Percentiles rank a stretch among this genome's conserved stretches.
Evolutionary conservation across 2,888 invertebrate species (phyloP).

Genomic region (Cheilosia impressa): DNA sequence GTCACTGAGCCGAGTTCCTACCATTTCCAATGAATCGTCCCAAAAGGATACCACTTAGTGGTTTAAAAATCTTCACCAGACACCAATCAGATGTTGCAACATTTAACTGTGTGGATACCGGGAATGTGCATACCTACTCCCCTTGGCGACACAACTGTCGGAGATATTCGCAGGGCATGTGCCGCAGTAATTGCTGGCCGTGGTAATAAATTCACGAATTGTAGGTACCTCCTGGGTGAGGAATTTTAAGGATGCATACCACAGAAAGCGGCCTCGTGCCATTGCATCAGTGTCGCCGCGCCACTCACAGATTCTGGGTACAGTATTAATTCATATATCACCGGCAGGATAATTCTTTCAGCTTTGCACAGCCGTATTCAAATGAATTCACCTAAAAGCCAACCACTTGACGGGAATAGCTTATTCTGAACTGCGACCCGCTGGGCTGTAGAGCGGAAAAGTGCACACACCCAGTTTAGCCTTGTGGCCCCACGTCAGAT

Average conservation of each 20-base stretch:
- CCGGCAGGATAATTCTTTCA: constrained; percentile 30
- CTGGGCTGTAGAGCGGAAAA: constrained; percentile 40
- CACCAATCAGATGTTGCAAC: constrained; percentile 11
- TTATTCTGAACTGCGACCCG: constrained; percentile 31
- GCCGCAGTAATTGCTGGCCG: constrained; percentile 9
- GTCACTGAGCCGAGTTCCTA: neutral
- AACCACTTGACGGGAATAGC: constrained; percentile 59
- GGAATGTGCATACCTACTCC: constrained; percentile 27
- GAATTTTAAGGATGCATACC: constrained; percentile 14
- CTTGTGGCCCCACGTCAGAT: constrained; percentile 45
- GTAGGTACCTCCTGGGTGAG: neutral
- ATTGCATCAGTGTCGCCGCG: constrained; percentile 16
- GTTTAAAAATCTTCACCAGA: constrained; percentile 24
- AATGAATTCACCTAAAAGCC: constrained; percentile 71
- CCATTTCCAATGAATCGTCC: neutral
- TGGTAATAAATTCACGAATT: constrained; percentile 29
- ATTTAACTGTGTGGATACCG: constrained; percentile 32
- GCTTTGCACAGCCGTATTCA: constrained; percentile 50
- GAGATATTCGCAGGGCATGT: neutral
- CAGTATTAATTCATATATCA: constrained; percentile 50
- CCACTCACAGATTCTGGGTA: constrained; percentile 16
- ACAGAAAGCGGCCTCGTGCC: neutral
- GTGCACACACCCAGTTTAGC: constrained; percentile 56
- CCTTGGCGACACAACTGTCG: neutral
- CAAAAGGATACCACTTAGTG: constrained; percentile 2